Conservation (phyloP, 2,888 invertebrate species). For the Podabrus alpinus region DNA sequence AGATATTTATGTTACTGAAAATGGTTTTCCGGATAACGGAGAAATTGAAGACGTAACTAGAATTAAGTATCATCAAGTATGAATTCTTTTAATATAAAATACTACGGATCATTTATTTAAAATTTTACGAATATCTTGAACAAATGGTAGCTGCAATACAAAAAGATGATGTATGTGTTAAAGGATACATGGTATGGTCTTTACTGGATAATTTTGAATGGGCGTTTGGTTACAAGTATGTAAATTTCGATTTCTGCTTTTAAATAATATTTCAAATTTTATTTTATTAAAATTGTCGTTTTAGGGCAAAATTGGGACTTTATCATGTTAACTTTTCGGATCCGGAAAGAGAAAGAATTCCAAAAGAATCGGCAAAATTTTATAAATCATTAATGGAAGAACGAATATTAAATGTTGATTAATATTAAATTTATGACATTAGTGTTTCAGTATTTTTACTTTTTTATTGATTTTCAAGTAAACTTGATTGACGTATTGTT, state of each 20-base stretch:
- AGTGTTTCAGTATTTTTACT: not conserved
- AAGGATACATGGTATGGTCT: conserved; percentile 2
- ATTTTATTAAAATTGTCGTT: not conserved
- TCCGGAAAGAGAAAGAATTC: not conserved
- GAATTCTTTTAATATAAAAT: not conserved
- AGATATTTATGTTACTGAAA: too few species aligned
- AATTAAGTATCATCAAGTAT: conserved; percentile 47
- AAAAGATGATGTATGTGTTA: not conserved
- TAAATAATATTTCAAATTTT: too few species aligned
- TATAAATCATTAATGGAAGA: not conserved
- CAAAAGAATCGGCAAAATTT: not conserved
- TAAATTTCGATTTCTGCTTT: not conserved
- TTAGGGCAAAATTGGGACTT: not conserved
- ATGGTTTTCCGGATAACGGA: conserved; percentile 60
- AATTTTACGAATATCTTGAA: conserved; percentile 32
- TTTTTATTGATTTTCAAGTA: not conserved
- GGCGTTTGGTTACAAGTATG: conserved; percentile 4
- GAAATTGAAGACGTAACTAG: conserved; percentile 58
- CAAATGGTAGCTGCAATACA: not conserved
- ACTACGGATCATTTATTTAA: not conserved
- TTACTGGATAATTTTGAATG: conserved; percentile 17
- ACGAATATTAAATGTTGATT: not conserved
- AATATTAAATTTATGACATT: too few species aligned
- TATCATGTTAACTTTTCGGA: not conserved
- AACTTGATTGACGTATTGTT: not conserved